phyloP scores from a whole-genome alignment of 2,888 invertebrate species.

The Urechis unicinctus region DNA sequence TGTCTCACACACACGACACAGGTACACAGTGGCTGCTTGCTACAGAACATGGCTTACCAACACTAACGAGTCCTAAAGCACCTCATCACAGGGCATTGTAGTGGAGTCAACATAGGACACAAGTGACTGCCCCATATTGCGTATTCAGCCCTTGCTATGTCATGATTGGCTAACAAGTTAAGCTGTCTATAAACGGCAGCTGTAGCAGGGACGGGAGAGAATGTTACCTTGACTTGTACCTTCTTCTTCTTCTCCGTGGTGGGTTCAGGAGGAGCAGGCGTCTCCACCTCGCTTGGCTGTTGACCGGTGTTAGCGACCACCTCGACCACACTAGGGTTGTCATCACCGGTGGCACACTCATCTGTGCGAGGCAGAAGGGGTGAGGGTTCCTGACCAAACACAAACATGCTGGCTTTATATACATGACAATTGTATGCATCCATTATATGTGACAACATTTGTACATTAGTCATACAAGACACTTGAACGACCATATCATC shows the following conservation, averaged over 20 bases:
- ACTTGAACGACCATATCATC: no score
- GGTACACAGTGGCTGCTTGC: constrained; percentile 6
- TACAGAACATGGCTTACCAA: background rate
- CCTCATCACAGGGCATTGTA: no score
- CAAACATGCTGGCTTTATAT: no score
- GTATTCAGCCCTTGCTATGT: no score
- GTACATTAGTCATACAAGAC: no score
- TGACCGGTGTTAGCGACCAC: background rate
- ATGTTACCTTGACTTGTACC: constrained; percentile 2
- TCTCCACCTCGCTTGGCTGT: background rate
- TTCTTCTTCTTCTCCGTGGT: constrained; percentile 9
- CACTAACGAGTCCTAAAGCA: background rate
- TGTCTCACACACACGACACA: background rate
- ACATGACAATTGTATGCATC: no score
- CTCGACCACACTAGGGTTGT: constrained; percentile 2
- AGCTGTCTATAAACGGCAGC: no score
- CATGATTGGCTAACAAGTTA: no score
- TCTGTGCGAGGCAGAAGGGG: constrained; percentile 7
- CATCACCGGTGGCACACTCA: constrained; percentile 3
- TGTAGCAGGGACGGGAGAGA: no score
- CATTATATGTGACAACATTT: no score
- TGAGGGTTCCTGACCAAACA: constrained; percentile 14
- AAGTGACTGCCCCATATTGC: no score
- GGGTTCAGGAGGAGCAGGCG: constrained; percentile 2
- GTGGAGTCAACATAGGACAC: no score